phyloP scores from a whole-genome alignment of 2,797 vertebrate genomes.

The Brachymystax lenok region DNA sequence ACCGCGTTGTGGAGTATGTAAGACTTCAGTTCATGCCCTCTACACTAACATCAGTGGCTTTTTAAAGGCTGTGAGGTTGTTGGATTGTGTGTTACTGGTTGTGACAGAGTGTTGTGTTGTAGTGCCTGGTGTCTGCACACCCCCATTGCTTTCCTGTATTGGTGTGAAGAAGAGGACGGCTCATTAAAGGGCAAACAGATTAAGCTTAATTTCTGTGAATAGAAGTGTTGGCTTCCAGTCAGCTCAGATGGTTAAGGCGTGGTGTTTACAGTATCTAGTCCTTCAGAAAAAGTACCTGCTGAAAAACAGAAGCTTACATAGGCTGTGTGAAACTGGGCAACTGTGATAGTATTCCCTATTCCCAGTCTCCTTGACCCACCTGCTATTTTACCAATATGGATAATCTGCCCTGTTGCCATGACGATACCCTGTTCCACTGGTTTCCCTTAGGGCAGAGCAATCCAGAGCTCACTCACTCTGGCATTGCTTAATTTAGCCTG shows the following conservation, averaged over 20 bases:
- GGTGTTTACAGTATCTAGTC: conserved; percentile 13
- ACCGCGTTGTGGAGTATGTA: neutral
- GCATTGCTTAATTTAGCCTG: conserved; percentile 37
- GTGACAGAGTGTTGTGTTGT: neutral
- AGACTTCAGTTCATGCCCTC: no score
- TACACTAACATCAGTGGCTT: no score
- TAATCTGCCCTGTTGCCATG: conserved; percentile 42
- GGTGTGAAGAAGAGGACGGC: neutral
- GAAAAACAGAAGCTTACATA: neutral
- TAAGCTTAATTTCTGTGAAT: neutral
- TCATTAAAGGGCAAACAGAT: neutral
- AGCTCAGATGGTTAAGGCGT: neutral
- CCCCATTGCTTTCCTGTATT: neutral
- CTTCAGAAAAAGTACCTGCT: conserved; percentile 7
- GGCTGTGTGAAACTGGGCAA: neutral
- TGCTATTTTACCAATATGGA: conserved; percentile 49
- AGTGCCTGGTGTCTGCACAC: neutral
- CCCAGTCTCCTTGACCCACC: conserved; percentile 36
- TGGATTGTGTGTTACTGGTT: neutral
- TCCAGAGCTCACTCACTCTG: neutral
- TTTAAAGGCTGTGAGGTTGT: no score
- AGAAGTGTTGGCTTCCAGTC: neutral
- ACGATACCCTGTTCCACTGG: conserved; percentile 27
- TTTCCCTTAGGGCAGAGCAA: conserved; percentile 11
- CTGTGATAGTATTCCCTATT: neutral